phyloP scores from a whole-genome alignment of 2,888 invertebrate genomes.

The Cosmia trapezina region DNA sequence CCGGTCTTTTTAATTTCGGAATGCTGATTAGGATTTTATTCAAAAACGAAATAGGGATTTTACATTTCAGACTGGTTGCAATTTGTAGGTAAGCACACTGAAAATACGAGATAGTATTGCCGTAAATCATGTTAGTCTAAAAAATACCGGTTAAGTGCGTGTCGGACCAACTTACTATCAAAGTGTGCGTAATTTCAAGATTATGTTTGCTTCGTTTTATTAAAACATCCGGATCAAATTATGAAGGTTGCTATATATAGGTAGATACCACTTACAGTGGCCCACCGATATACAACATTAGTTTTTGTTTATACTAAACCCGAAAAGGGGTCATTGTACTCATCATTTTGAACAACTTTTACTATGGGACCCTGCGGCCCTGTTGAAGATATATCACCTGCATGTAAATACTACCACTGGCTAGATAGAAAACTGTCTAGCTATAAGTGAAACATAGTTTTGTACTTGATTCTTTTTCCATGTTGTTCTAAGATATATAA shows the following conservation, averaged over 20 bases:
- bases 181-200: background rate
- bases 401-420: no score
- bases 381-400: no score
- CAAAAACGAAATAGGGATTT: slow-evolving; percentile 10
- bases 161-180: background rate
- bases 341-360: no score
- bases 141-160: slow-evolving; percentile 4
- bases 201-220: background rate
- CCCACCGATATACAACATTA: no score
- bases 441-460: no score
- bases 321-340: no score
- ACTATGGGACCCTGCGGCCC: no score
- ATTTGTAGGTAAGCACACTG: background rate
- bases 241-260: background rate
- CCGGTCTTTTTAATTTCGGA: slow-evolving; percentile 20
- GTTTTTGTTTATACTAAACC: no score
- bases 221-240: background rate
- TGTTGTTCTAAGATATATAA: no score
- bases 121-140: slow-evolving; percentile 11
- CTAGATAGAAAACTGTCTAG: no score
- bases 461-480: no score
- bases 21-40: slow-evolving; percentile 6
- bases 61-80: background rate
- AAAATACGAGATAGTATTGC: background rate
- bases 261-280: background rate